Percentiles rank a stretch among this genome's conserved stretches.
Evolutionary conservation across 2,113 vertebrate genomes (phyloP).

Genomic region (Emydocephalus ijimae): DNA sequence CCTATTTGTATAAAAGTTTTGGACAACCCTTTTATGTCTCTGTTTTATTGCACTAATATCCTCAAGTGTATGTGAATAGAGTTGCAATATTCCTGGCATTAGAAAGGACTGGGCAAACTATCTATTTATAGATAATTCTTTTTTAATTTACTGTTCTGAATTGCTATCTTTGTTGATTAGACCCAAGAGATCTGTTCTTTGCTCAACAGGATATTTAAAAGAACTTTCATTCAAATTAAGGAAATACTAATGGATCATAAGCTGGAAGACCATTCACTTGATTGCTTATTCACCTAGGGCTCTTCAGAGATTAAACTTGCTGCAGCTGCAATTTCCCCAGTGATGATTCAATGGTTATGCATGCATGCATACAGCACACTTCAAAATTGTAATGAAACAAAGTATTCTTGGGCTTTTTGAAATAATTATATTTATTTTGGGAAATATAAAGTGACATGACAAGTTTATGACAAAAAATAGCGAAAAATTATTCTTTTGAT

Average conservation of each 20-base stretch:
- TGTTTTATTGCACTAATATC: constrained; percentile 22
- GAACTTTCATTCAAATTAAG: not conserved
- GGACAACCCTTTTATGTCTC: not conserved
- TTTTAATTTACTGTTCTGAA: constrained; percentile 1
- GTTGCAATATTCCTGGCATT: constrained; percentile 1
- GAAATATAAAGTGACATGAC: not conserved
- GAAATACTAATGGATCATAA: not conserved
- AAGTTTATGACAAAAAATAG: not conserved
- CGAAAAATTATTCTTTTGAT: not conserved
- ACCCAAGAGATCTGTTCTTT: not conserved
- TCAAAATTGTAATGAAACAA: not conserved
- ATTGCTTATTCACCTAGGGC: not conserved
- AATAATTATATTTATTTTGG: not conserved
- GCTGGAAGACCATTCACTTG: not conserved
- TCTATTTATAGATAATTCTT: not conserved
- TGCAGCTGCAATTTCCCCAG: not conserved
- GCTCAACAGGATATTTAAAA: not conserved
- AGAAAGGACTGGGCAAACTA: constrained; percentile 23
- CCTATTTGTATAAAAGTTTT: not conserved
- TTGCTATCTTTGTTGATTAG: constrained; percentile 22
- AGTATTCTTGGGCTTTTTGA: not conserved
- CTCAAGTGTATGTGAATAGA: constrained; percentile 26
- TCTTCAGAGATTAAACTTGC: not conserved
- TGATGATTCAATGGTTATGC: not conserved
- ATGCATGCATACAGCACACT: not conserved